Conservation (phyloP, 2,113 vertebrate species). For the Cyrtonyx montezumae region DNA sequence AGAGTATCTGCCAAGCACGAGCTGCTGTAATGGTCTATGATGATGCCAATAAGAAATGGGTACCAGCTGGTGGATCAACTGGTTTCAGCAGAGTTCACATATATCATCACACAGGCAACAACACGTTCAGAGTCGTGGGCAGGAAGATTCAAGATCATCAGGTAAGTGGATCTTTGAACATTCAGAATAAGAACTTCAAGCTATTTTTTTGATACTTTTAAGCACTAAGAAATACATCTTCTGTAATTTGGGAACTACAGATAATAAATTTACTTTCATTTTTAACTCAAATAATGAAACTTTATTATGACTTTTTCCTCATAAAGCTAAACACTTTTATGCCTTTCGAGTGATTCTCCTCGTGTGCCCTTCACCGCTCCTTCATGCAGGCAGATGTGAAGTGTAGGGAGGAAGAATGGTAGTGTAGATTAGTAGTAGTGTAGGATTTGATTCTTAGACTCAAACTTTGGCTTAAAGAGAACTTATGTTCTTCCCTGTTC, state of each 20-base stretch:
- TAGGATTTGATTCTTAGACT: not conserved
- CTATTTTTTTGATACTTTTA: not conserved
- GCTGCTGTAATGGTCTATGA: conserved; percentile 99
- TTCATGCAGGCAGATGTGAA: not conserved
- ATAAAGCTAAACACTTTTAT: not conserved
- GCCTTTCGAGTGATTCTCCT: not conserved
- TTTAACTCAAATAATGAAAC: not conserved
- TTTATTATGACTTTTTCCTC: not conserved
- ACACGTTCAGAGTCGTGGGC: conserved; percentile 96
- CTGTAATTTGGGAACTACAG: not conserved
- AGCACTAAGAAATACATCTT: not conserved
- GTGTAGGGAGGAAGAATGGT: not conserved
- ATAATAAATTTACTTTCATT: not conserved
- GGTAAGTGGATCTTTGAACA: conserved; percentile 75
- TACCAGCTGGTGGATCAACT: conserved; percentile 95
- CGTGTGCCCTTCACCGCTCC: not conserved
- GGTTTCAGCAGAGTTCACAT: conserved; percentile 99
- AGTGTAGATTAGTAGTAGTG: not conserved
- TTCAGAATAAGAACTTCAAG: not conserved
- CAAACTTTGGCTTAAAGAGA: too few species aligned
- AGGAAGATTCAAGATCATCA: conserved; percentile 99
- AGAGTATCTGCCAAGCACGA: conserved; percentile 99
- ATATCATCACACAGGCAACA: conserved; percentile 99
- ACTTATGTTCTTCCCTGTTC: not conserved
- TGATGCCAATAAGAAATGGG: conserved; percentile 99